These are phyloP conservation scores for Colossoma macropomum DNA, from an alignment of 2,113 vertebrate genomes.

Conservation along the genomic window DNA sequence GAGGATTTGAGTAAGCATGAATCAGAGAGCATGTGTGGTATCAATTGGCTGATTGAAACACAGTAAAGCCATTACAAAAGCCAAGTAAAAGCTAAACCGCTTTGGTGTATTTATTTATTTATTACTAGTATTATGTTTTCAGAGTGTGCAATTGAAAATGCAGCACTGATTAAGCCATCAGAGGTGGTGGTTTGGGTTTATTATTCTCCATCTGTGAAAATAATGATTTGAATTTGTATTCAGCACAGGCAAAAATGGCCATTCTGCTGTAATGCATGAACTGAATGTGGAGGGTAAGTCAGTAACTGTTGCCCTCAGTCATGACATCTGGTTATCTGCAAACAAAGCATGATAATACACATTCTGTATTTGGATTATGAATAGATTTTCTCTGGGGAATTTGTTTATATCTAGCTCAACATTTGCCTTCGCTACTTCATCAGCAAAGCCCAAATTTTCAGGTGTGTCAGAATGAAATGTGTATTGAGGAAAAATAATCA, in stretches of 20 bases:
- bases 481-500: too few species aligned
- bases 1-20: not conserved
- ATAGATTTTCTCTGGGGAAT: conserved; percentile 18
- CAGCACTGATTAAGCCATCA: not conserved
- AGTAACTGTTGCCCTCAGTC: not conserved
- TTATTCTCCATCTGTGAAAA: not conserved
- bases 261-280: not conserved
- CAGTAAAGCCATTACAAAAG: not conserved
- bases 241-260: not conserved
- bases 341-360: not conserved
- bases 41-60: not conserved
- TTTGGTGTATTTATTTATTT: not conserved
- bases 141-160: not conserved
- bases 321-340: not conserved
- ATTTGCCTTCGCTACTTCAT: conserved; percentile 23
- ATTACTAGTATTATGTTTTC: not conserved
- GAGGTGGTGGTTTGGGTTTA: not conserved
- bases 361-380: not conserved
- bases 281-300: not conserved
- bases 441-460: conserved; percentile 23
- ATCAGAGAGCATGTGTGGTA: not conserved
- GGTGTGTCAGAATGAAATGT: not conserved
- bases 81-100: not conserved
- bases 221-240: not conserved
- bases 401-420: conserved; percentile 27